Evolutionary conservation across 2,888 invertebrate genomes (phyloP), one percentile per base, ranked within the genome.

Genomic region (Leptura quadrifasciata): DNA sequence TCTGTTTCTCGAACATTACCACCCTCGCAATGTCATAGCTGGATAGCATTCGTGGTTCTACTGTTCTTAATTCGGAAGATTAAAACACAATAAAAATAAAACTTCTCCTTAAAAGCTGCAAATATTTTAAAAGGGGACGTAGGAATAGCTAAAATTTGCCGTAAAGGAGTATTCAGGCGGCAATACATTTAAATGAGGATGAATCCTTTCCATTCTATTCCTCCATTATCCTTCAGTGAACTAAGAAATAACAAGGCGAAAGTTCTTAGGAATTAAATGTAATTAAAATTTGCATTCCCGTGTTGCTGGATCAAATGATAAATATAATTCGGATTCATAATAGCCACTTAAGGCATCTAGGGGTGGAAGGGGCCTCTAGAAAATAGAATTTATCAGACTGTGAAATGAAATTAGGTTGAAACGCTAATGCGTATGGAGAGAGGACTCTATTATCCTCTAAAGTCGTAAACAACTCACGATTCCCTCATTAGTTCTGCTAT

Each of bases 181-280:
- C 73, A 75, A 79, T 74, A 73, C 76, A 77, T 76, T 75, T 77
- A 77, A 77, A 79, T 79, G 68, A 69, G 75, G 64, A 76, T 65
- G 69, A 75, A 74, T 77, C 31, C 64, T 27, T 39, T 71, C 35
- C 35, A 54, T 21, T 54, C 10, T 57, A 31, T 31, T 31, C 55
- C 15, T 61, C 71, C 57, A 64, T 72, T 72, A 54, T 72, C 31
- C 39, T 27, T 18, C 57, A 21, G 57, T 35, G 55, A 20, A 64
- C 21, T 55, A 27, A 63, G 55, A 57, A 64, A 72, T 54, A 72
- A 63, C 47, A 72, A 52, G 57, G 24, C 21, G 47, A 72, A 52
- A 72, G 55, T 64, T 64, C 57, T 21, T 61, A 15, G 35, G 57
- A 57, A 17, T 72, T 55, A 57, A 54, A 64, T 72, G 72, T 72